Conservation (phyloP, 2,888 invertebrate species). For the Stegana nigrithorax region DNA sequence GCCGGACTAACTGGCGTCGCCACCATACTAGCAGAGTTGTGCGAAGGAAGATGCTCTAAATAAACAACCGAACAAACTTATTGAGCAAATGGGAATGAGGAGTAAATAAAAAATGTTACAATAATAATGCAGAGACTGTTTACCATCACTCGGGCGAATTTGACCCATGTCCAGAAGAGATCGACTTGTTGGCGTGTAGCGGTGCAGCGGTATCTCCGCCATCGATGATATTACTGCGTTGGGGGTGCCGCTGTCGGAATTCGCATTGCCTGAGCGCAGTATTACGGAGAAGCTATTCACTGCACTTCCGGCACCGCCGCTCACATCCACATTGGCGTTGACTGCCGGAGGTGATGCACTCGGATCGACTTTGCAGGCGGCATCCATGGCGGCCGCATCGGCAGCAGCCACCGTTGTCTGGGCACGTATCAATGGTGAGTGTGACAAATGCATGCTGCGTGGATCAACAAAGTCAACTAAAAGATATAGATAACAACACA, state of each 20-base stretch:
- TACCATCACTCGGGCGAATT: constrained; percentile 63
- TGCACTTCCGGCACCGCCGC: constrained; percentile 22
- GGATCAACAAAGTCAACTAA: constrained; percentile 68
- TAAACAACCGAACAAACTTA: too few relatives aligned
- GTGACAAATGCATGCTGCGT: constrained; percentile 63
- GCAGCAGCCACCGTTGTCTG: constrained; percentile 34
- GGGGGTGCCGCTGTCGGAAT: constrained; percentile 48
- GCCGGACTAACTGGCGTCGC: constrained; percentile 71
- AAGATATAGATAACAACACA: constrained; percentile 7
- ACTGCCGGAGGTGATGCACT: constrained; percentile 56
- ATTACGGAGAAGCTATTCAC: constrained; percentile 64
- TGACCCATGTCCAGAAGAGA: constrained; percentile 54
- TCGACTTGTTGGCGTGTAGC: constrained; percentile 60
- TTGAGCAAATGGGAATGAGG: too few relatives aligned
- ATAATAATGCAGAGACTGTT: neutral
- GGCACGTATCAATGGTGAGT: constrained; percentile 61
- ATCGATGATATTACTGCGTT: constrained; percentile 35
- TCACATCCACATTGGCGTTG: constrained; percentile 29
- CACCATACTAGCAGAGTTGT: constrained; percentile 56
- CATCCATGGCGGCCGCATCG: constrained; percentile 38
- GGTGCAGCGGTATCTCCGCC: constrained; percentile 55
- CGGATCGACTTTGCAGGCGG: constrained; percentile 59
- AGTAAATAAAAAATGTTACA: neutral
- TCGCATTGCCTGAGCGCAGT: constrained; percentile 60
- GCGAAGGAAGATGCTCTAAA: too few relatives aligned